phyloP scores from a whole-genome alignment of 2,888 invertebrate species.

The Ectemnius lituratus region DNA sequence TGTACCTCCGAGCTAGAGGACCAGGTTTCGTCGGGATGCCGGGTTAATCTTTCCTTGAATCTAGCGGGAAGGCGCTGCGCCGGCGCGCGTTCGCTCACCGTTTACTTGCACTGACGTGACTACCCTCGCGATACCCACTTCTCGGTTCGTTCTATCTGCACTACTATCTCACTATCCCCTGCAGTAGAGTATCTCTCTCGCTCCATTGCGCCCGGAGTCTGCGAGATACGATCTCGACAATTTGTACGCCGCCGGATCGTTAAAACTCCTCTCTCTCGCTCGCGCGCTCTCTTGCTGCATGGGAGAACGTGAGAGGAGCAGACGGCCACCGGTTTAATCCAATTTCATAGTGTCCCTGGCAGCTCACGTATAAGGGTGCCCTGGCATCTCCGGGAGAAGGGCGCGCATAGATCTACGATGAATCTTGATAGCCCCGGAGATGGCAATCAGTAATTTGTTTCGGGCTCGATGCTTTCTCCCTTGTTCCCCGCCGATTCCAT shows the following conservation, averaged over 20 bases:
- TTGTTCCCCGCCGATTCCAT: neutral
- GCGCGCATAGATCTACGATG: conserved; percentile 5
- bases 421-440: conserved; percentile 4
- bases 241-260: conserved; percentile 73
- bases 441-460: conserved; percentile 18
- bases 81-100: conserved; percentile 39
- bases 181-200: conserved; percentile 2
- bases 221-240: conserved; percentile 73
- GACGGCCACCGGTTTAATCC: conserved; percentile 63
- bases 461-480: conserved; percentile 1
- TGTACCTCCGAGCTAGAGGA: too few relatives aligned
- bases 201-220: conserved; percentile 37
- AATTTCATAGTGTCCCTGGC: conserved; percentile 65
- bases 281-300: neutral
- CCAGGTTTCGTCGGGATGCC: conserved; percentile 45
- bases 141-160: conserved; percentile 36
- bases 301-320: conserved; percentile 16
- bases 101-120: conserved; percentile 23
- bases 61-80: conserved; percentile 37
- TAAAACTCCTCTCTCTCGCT: conserved; percentile 60
- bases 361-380: neutral
- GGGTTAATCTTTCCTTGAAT: conserved; percentile 72
- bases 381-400: conserved; percentile 8
- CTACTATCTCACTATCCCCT: conserved; percentile 18
- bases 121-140: conserved; percentile 39